phyloP scores from a whole-genome alignment of 2,797 vertebrate genomes.

The Microctenopoma lineatum region DNA sequence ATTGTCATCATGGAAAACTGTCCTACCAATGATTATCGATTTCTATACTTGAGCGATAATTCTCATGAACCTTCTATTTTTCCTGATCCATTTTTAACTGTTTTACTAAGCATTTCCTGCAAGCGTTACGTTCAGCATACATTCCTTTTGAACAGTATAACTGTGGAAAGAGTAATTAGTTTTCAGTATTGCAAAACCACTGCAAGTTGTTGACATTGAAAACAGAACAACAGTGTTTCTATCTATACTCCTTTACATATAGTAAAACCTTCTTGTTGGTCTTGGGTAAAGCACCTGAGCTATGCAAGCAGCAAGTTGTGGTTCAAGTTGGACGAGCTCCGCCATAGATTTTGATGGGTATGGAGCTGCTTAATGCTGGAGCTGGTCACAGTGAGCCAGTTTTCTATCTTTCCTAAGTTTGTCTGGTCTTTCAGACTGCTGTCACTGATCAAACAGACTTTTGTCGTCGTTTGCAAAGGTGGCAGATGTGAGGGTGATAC shows the following conservation, averaged over 20 bases:
- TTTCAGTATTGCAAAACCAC: background rate
- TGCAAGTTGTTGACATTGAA: background rate
- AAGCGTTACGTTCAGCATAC: too few relatives aligned
- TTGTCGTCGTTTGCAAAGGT: conserved; percentile 63
- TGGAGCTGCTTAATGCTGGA: conserved; percentile 2
- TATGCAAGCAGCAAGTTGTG: conserved; percentile 22
- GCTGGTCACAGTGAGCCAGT: conserved; percentile 24
- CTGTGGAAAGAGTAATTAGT: background rate
- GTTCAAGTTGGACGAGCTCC: conserved; percentile 6
- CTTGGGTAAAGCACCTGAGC: conserved; percentile 3
- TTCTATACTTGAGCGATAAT: conserved; percentile 73
- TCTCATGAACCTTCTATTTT: conserved; percentile 66
- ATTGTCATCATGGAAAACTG: conserved; percentile 81
- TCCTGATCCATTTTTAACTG: conserved; percentile 56
- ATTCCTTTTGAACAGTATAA: too few relatives aligned
- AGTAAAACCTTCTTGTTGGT: conserved; percentile 6
- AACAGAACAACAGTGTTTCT: conserved; percentile 23
- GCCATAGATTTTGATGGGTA: conserved; percentile 35
- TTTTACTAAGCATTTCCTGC: conserved; percentile 11
- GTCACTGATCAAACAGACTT: conserved; percentile 65
- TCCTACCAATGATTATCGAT: conserved; percentile 81
- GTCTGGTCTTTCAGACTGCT: conserved; percentile 43
- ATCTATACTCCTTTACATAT: background rate
- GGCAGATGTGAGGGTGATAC: conserved; percentile 73
- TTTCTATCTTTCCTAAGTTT: conserved; percentile 39